phyloP scores from a whole-genome alignment of 2,888 invertebrate genomes.

The Pilophorus perplexus region DNA sequence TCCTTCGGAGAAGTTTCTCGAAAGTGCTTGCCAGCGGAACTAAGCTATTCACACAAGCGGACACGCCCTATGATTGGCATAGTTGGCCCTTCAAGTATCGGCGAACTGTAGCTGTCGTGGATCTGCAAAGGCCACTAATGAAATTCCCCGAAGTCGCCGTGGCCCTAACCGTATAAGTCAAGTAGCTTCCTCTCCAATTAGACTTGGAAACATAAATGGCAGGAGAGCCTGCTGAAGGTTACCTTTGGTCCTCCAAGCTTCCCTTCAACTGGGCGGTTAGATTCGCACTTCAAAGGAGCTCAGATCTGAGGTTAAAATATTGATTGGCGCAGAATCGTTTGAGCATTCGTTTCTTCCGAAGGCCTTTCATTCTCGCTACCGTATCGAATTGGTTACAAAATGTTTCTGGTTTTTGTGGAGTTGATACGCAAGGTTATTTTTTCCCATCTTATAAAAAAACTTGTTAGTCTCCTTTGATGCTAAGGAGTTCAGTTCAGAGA shows the following conservation, averaged over 20 bases:
- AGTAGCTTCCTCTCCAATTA: constrained; percentile 25
- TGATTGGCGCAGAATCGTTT: neutral
- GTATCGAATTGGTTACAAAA: neutral
- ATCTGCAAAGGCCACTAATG: constrained; percentile 10
- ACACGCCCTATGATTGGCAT: constrained; percentile 10
- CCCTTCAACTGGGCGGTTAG: neutral
- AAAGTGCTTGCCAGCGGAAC: no score
- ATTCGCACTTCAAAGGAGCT: neutral
- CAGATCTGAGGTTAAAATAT: neutral
- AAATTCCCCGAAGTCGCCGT: constrained; percentile 24
- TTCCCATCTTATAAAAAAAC: neutral
- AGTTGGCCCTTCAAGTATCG: neutral
- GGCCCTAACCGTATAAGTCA: constrained; percentile 18
- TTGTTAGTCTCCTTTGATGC: neutral
- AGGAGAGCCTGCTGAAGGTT: neutral
- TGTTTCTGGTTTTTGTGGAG: neutral
- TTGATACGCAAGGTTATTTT: neutral
- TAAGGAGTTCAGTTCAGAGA: no score
- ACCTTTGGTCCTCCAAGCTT: neutral
- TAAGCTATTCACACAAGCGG: no score
- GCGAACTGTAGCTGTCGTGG: neutral
- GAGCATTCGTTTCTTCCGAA: no score
- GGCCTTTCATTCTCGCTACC: no score
- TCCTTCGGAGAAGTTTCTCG: no score
- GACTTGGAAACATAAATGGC: constrained; percentile 10